Conservation (phyloP, 2,888 invertebrate species). For the Ochropacha duplaris region DNA sequence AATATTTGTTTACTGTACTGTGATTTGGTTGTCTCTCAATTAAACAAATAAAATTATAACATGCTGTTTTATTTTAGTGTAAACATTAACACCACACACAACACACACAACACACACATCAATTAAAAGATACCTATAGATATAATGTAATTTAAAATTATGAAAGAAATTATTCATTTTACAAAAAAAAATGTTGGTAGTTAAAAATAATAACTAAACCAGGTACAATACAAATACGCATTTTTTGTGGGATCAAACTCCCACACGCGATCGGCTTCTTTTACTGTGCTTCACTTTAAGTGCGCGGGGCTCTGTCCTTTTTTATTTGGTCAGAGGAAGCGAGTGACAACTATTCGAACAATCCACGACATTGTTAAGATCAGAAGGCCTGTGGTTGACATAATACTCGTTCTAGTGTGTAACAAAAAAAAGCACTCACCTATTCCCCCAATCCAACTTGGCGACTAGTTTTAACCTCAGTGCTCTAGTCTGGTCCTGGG, state of each 20-base stretch:
- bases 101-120: neutral
- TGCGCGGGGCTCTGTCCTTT: too few species aligned
- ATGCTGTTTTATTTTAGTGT: conserved; percentile 40
- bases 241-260: too few species aligned
- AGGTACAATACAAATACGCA: too few species aligned
- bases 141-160: neutral
- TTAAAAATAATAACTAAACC: too few species aligned
- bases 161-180: neutral
- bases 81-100: conserved; percentile 5
- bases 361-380: too few species aligned
- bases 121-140: neutral
- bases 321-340: too few species aligned
- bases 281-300: too few species aligned
- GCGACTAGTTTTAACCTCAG: conserved; percentile 93
- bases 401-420: too few species aligned
- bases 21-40: conserved; percentile 52
- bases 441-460: conserved; percentile 98
- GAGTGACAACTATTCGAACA: too few species aligned
- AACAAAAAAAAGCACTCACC: conserved; percentile 86
- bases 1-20: conserved; percentile 31
- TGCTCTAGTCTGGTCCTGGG: conserved; percentile 95
- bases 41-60: conserved; percentile 51
- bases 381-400: too few species aligned
- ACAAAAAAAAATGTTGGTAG: too few species aligned
- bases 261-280: too few species aligned